Percentiles rank a stretch among this genome's conserved stretches.
Evolutionary conservation across 2,113 vertebrate species (phyloP).

Genomic region (Coptodon bakossiorum): DNA sequence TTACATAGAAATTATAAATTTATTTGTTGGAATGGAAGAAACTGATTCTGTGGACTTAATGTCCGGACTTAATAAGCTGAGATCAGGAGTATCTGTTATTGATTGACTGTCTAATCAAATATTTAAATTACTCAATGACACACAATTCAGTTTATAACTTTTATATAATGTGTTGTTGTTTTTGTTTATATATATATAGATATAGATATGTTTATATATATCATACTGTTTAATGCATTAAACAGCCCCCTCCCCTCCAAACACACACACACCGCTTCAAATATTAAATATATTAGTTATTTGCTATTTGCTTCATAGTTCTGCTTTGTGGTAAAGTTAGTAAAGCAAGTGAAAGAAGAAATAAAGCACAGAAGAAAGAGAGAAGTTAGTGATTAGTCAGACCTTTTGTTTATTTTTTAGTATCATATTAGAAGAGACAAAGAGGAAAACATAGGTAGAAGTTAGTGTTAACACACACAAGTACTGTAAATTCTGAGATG

Average conservation of each 20-base stretch:
- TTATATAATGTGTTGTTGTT: neutral
- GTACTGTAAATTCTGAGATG: slow-evolving; percentile 44
- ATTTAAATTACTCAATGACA: no score
- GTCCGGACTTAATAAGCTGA: rapidly evolving
- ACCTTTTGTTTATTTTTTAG: slow-evolving; percentile 68
- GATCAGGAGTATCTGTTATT: neutral
- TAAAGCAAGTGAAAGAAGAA: neutral
- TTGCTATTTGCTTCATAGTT: neutral
- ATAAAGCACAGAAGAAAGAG: slow-evolving; percentile 20
- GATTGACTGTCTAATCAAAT: neutral
- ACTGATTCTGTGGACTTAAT: neutral
- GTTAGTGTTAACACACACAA: slow-evolving; percentile 68
- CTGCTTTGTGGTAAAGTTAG: neutral
- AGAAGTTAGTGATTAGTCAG: slow-evolving; percentile 55
- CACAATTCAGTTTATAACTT: no score
- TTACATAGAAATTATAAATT: neutral
- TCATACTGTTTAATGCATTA: neutral
- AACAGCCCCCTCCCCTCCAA: neutral
- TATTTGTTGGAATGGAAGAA: neutral
- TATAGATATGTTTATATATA: neutral
- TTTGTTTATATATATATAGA: neutral
- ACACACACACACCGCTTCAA: neutral
- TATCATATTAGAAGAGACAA: slow-evolving; percentile 64
- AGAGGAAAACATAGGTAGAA: slow-evolving; percentile 48
- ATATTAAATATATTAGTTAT: neutral